Evolutionary conservation across 2,888 invertebrate species (phyloP), one percentile per base, ranked within the genome.

Genomic region (Agriotes lineatus): DNA sequence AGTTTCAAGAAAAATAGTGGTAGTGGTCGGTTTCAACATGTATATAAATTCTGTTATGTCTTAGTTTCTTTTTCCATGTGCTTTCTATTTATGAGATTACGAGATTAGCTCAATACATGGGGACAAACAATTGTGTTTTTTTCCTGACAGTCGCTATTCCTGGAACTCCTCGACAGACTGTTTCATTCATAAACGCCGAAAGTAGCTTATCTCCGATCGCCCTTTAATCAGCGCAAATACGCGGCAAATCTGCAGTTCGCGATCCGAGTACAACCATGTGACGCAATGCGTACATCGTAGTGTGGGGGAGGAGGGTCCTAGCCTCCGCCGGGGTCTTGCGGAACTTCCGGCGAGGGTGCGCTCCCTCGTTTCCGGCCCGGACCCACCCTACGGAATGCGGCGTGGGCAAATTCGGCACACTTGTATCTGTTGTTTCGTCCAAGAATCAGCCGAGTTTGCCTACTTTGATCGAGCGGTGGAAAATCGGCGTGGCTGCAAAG

Each of bases 271-370:
- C 48, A 59, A 54, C 63, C 69, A 70, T 70, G 62, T 66, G 69
- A 61, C 18, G 62, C 45, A 62, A 70, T 70, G 65, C 61, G 48
- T 61, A 67, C 67, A 62, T 59, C 33, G 25, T 39, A 42, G 58
- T 16, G 42, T 22, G 12, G n/a, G 18, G 37, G 63, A 52, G 54
- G 66, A 61, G 64, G 61, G 57, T 66, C 62, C 57, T 79, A 83
- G 81, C 76, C 83, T 83, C 80, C 35, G 64, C 33, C 79, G 68
- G 79, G 82, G 81, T 75, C 61, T 73, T 76, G 77, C 77, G 73
- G 59, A 72, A 80, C 79, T 82, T 82, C 83, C 83, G 83, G 81
- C 70, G 84, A 83, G 84, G 85, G 85, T 84, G 85, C 75, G 78
- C 76, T 79, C 78, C 80, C 79, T 78, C 76, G 80, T 80, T 79